Base-by-base conservation (phyloP, 2,113 vertebrate genomes). In the Potamarius usumacintae region DNA sequence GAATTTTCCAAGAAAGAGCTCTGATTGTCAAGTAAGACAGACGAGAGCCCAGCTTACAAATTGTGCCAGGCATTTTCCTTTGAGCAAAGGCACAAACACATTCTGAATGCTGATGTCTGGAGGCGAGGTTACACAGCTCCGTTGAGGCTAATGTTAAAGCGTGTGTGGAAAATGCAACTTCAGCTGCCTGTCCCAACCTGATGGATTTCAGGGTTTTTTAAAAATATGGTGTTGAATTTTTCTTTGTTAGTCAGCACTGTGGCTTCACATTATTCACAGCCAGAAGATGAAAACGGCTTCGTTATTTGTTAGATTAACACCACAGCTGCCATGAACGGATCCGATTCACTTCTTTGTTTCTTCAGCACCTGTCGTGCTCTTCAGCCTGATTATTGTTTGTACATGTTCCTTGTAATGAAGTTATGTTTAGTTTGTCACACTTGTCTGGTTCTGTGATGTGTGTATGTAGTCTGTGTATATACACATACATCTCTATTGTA, bases 121-220 rank as follows among this genome's bases (percentile, higher is more conserved):
- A 74, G 34, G 34, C 42, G 34, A 82, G 76, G 57, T 55, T 71
- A 65, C 52, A 15, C n/a, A 12, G 25, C 65, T 58, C 78, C 58
- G 50, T 48, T 48, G 42, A 67, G 52, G 50, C 62, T 80, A 69
- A 69, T 69, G 79, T 50, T 74, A 87, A 79, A 0, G 48, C 18
- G 7, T 7, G 60, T 30, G 62, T 18, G 62, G 3, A 86, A 86
- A 86, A 62, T 80, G 85, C 85, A 72, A 62, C 53, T 72, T 80
- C 78, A 87, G 65, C 85, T 82, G 78, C n/a, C 65, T 87, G 85
- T 87, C 65, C 53, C 55, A 60, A 72, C 72, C 65, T 82, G 53
- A 82, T 82, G 67, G 78, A 82, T 67, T 81, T 10, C 34, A 11
- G 11, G 52, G 55, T 10, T 18, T 18, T 58, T 86, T 86, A 52